phyloP scores from a whole-genome alignment of 2,113 vertebrate species.

The Opisthocomus hoazin region DNA sequence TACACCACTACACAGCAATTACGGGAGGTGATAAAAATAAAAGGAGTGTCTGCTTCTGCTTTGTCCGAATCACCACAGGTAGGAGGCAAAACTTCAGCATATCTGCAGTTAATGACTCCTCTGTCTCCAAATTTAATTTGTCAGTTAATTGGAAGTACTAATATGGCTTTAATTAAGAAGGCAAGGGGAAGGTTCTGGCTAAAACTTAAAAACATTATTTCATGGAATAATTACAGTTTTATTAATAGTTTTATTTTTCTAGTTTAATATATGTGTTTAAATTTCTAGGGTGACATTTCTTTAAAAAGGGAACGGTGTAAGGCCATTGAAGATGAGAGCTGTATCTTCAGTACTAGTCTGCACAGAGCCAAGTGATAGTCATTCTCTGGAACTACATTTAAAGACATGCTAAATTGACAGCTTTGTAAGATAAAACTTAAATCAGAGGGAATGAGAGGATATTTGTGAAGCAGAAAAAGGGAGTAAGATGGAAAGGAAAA shows the following conservation, averaged over 20 bases:
- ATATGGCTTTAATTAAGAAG: neutral
- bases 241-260: neutral
- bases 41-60: neutral
- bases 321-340: neutral
- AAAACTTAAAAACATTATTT: neutral
- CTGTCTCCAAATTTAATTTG: neutral
- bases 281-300: neutral
- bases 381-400: neutral
- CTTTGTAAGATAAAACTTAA: conserved; percentile 15
- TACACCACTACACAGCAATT: neutral
- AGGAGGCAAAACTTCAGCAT: neutral
- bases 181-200: neutral
- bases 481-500: neutral
- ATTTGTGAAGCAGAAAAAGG: neutral
- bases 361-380: neutral
- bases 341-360: neutral
- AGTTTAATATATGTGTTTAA: neutral
- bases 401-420: neutral
- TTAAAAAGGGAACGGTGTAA: neutral
- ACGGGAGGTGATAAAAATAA: conserved; percentile 16
- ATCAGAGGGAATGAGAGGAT: neutral
- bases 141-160: neutral
- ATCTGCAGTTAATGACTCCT: neutral
- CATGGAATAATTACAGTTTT: neutral
- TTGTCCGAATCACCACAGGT: neutral